Conservation (phyloP, 2,113 vertebrate species). For the Mesocricetus auratus region DNA sequence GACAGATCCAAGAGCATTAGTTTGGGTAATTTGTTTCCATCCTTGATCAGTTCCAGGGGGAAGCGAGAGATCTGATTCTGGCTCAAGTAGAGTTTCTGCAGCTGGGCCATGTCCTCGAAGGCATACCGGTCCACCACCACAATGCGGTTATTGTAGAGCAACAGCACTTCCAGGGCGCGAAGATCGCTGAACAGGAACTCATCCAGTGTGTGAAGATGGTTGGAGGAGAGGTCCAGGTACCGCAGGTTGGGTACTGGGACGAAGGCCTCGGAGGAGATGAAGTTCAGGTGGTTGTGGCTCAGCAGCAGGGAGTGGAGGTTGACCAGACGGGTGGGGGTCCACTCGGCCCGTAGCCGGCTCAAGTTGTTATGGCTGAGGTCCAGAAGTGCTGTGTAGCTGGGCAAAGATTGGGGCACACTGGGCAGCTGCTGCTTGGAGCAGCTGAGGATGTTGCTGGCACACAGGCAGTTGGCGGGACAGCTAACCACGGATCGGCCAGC, state of each 20-base stretch:
- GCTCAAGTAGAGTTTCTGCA: conserved; percentile 97
- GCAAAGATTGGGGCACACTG: conserved; percentile 88
- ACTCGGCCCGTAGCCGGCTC: conserved; percentile 90
- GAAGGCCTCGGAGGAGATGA: conserved; percentile 96
- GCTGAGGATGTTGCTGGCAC: conserved; percentile 97
- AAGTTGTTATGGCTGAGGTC: conserved; percentile 97
- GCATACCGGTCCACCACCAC: conserved; percentile 92
- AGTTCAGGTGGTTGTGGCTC: conserved; percentile 93
- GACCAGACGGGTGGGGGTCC: conserved; percentile 89
- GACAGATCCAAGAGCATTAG: conserved; percentile 95
- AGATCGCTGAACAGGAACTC: conserved; percentile 95
- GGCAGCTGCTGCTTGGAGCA: conserved; percentile 94
- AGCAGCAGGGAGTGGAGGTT: conserved; percentile 94
- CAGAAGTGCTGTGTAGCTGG: conserved; percentile 91
- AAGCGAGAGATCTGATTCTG: conserved; percentile 95
- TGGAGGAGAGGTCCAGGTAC: conserved; percentile 96
- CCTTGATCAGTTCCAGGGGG: conserved; percentile 93
- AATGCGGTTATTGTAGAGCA: conserved; percentile 97
- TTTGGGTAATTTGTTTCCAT: conserved; percentile 90
- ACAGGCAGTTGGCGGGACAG: conserved; percentile 94
- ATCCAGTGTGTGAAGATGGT: conserved; percentile 90
- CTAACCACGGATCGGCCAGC: conserved; percentile 82
- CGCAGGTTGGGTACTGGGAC: conserved; percentile 90
- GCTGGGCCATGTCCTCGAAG: conserved; percentile 89
- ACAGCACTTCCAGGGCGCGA: conserved; percentile 92